Evolutionary conservation across 2,888 invertebrate species (phyloP), one percentile per base, ranked within the genome.

Genomic region (Crepidodera aurea): DNA sequence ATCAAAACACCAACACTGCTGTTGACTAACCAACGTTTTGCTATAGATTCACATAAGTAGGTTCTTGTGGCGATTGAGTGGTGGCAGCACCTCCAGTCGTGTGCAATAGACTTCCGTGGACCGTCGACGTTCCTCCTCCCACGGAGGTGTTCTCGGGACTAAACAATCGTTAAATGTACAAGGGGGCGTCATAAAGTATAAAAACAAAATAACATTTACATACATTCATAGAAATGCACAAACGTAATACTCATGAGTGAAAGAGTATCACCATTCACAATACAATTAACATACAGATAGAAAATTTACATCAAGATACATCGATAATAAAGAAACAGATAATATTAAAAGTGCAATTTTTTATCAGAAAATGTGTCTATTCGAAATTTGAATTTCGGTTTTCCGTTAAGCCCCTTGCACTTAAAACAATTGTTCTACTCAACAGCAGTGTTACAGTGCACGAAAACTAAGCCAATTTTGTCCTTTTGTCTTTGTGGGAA

Each of bases 11-110:
- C 75, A 77, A 80, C 81, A 81, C 81, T 81, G 81, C 80, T 80
- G 81, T 79, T 76, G 79, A 81, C 81, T 80, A 80, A 81, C 81
- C 80, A 77, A 74, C 75, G 83, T 86, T 71, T 68, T 71, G 88
- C 90, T 92, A 92, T 87, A 94, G 93, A 89, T 94, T 94, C 83
- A 94, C 94, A 86, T 94, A 94, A 77, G 94, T 94, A 74, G 94
- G 94, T 84, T 93, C 93, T 84, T 93, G 93, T 67, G 90, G 90
- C 74, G 88, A 87, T 80, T 87, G 85, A 72, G 86, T 84, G 73
- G 87, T 85, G 69, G 82, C 79, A 67, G 81, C 80, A 84, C 86
- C 83, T 83, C 86, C 85, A 82, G 85, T 82, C 71, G 79, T 71
- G 73, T 82, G 81, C 74, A 81, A 77, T 65, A 81, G 78, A 68